These are phyloP conservation scores for Serranochromis macrocephalus DNA, from an alignment of 2,113 vertebrate species.

Conservation along the genomic window DNA sequence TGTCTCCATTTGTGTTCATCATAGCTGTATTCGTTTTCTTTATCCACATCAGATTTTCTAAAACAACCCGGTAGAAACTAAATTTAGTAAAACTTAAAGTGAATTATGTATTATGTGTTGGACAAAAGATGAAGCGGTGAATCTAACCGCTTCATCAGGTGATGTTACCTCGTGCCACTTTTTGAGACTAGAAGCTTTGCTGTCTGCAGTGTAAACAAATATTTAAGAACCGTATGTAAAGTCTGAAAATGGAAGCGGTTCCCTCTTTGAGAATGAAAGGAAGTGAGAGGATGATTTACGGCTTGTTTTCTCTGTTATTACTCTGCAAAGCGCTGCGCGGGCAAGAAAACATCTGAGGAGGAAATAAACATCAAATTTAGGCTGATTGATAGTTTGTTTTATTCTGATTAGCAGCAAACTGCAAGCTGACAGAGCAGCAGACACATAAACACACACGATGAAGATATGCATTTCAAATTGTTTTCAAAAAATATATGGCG, in stretches of 20 bases:
- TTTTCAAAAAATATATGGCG: neutral
- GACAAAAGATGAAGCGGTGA: neutral
- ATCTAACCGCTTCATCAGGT: neutral
- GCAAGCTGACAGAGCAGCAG: neutral
- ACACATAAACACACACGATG: neutral
- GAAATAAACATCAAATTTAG: neutral
- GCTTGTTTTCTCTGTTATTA: neutral
- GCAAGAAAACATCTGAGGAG: neutral
- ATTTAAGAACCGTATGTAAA: neutral
- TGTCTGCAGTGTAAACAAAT: neutral
- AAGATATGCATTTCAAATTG: neutral
- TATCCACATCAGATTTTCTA: neutral
- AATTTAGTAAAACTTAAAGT: neutral
- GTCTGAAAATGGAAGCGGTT: neutral
- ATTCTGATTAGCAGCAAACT: neutral
- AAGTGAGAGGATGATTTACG: neutral
- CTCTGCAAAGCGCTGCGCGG: neutral
- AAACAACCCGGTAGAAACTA: neutral
- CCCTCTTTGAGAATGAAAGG: neutral
- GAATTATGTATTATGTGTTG: neutral
- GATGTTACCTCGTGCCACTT: neutral
- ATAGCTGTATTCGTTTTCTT: neutral
- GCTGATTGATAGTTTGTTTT: slow-evolving; percentile 10
- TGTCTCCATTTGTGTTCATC: neutral
- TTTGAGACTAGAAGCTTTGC: neutral